Base-by-base conservation (phyloP, 2,888 invertebrate species). In the Sturmia bella region DNA sequence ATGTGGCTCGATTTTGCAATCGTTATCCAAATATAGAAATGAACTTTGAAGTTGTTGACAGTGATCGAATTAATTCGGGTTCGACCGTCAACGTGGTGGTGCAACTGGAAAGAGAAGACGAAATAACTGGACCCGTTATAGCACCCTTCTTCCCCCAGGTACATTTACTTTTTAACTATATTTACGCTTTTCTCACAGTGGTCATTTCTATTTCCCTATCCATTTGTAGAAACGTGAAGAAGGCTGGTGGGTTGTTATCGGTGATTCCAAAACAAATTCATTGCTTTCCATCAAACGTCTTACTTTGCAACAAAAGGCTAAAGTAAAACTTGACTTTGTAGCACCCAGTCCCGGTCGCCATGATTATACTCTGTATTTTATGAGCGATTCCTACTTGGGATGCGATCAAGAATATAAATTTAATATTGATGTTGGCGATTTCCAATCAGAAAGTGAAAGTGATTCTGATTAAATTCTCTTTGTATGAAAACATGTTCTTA, bases 371-470 rank as follows among this genome's bases (percentile, higher is more conserved):
- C 92, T 99, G 66, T 99, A 98, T 92, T 99, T 97, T 92, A 99
- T 99, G 98, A 98, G 98, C 87, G 99, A 99, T 91, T 96, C 99
- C 0, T 99, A 99, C 91, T 94, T 99, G 88, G 99, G 99, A 9
- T 99, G 99, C 88, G 99, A 99, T 93, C 99, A 99, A 91, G 99
- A 99, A 92, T 99, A 99, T 92, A 96, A 96, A 91, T 97, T 99
- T 91, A 93, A 93, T 0, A 95, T 97, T 13, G 95, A 95, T 85
- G 96, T 98, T 6, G 95, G 94, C 0, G 96, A 95, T 87, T 94
- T 94, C 86, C 94, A 94, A 84, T 94, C 94, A 3, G 94, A 93
- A 75, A 94, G 92, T 50, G 91, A 90, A 83, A 91, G 91, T 84
- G 91, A 91, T 85, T 94, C 94, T 9, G 94, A 94, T 86, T 94